phyloP scores from a whole-genome alignment of 2,888 invertebrate species.

The Watsonalla cultraria region DNA sequence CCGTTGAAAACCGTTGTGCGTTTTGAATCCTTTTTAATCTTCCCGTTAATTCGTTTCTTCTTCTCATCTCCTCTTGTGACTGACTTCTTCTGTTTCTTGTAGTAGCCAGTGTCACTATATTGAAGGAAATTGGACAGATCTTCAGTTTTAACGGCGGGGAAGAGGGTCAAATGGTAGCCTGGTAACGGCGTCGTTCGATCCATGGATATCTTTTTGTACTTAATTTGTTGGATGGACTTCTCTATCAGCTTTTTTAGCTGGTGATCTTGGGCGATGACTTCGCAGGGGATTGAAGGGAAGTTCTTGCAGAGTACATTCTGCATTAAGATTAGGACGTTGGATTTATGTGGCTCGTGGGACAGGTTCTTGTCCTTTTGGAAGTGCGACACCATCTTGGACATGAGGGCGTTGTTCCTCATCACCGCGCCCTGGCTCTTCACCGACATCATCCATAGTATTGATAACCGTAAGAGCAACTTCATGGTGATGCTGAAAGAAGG shows the following conservation, averaged over 20 bases:
- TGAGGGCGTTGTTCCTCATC: slow-evolving; percentile 60
- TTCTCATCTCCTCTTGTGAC: slow-evolving; percentile 12
- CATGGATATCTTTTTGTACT: slow-evolving; percentile 41
- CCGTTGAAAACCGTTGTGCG: slow-evolving; percentile 33
- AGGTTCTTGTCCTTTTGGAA: slow-evolving; percentile 51
- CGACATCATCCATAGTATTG: slow-evolving; percentile 5
- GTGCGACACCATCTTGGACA: slow-evolving; percentile 61
- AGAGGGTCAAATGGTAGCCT: slow-evolving; percentile 35
- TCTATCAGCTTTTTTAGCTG: slow-evolving; percentile 49
- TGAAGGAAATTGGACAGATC: slow-evolving; percentile 52
- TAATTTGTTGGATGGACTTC: slow-evolving; percentile 57
- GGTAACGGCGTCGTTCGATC: slow-evolving; percentile 38
- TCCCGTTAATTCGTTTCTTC: slow-evolving; percentile 19
- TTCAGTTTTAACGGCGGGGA: slow-evolving; percentile 53
- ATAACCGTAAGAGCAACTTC: neutral
- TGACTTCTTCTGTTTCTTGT: slow-evolving; percentile 14
- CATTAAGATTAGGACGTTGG: slow-evolving; percentile 46
- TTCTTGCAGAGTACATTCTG: slow-evolving; percentile 61
- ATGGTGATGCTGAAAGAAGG: neutral
- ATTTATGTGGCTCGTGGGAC: slow-evolving; percentile 11
- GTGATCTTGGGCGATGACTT: slow-evolving; percentile 49
- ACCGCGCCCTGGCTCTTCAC: slow-evolving; percentile 27
- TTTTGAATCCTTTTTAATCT: slow-evolving; percentile 25
- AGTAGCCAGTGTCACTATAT: slow-evolving; percentile 32
- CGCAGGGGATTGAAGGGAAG: slow-evolving; percentile 61